phyloP scores from a whole-genome alignment of 2,113 vertebrate species.

The Rynchops niger region DNA sequence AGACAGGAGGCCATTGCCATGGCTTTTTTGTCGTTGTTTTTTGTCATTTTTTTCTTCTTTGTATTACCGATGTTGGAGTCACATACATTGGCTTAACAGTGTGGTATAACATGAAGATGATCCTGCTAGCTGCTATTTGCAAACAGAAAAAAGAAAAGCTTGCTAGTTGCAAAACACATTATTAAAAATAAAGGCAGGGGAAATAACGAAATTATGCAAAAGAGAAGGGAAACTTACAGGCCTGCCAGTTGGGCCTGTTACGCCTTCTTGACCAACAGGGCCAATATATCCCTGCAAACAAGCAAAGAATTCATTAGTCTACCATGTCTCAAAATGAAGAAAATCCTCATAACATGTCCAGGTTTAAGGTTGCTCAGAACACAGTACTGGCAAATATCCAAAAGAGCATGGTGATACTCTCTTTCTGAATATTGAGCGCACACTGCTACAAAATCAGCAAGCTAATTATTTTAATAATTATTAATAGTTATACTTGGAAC shows the following conservation, averaged over 20 bases:
- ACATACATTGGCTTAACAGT: not conserved
- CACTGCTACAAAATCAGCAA: not conserved
- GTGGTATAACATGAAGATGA: not conserved
- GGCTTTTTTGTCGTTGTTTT: not conserved
- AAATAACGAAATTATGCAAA: not conserved
- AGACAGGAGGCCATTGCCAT: not conserved
- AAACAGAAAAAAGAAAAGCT: not conserved
- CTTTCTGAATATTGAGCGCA: not conserved
- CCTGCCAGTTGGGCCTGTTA: conserved; percentile 86
- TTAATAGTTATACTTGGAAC: not conserved
- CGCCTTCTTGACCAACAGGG: conserved; percentile 86
- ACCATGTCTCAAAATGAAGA: not conserved
- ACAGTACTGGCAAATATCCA: not conserved
- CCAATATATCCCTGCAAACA: conserved; percentile 87
- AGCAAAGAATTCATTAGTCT: conserved; percentile 28
- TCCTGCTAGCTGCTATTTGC: not conserved
- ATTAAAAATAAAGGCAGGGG: not conserved
- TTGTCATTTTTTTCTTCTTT: not conserved
- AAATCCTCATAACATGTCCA: not conserved
- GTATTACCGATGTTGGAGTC: not conserved
- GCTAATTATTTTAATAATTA: not conserved
- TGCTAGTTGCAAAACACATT: not conserved
- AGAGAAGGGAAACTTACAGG: conserved; percentile 74
- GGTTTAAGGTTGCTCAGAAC: not conserved
- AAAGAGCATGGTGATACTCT: not conserved